A percentile compares a stretch with the other conserved stretches of the same genome.
These are phyloP conservation scores for Molothrus aeneus DNA, from an alignment of 2,797 vertebrate species.

Conservation along the genomic window DNA sequence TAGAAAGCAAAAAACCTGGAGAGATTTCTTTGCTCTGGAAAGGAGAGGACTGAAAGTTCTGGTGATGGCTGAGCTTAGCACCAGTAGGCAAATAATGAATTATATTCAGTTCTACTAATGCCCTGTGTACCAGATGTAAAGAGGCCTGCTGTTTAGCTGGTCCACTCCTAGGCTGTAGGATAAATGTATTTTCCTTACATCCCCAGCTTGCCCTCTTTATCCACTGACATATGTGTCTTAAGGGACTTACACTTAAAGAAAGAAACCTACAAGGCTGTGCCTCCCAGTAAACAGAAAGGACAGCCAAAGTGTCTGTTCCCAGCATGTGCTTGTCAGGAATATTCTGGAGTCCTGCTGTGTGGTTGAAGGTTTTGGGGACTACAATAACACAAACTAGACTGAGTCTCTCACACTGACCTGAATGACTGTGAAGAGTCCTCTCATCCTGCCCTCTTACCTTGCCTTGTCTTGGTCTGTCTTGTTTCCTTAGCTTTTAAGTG, in stretches of 20 bases:
- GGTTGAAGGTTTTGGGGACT: background rate
- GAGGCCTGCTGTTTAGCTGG: background rate
- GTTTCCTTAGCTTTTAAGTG: background rate
- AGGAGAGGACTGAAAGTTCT: constrained; percentile 21
- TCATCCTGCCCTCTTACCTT: background rate
- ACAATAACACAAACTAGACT: background rate
- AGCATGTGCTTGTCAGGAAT: background rate
- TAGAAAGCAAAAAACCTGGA: constrained; percentile 41
- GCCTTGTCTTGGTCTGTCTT: background rate
- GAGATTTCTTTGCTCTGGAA: constrained; percentile 1
- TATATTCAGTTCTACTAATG: background rate
- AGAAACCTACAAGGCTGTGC: background rate
- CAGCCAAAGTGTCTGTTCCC: background rate
- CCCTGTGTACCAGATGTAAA: background rate
- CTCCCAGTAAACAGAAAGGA: background rate
- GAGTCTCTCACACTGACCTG: background rate
- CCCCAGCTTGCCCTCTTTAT: background rate
- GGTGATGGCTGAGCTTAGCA: background rate
- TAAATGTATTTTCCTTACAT: background rate
- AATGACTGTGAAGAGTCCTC: background rate
- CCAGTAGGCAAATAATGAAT: background rate
- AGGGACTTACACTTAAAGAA: background rate
- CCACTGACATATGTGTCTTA: background rate
- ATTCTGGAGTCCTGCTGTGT: background rate
- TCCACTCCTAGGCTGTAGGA: background rate